These are phyloP conservation scores for Gallinago nigripennis DNA, from an alignment of 2,797 vertebrate genomes.

Conservation along the genomic window DNA sequence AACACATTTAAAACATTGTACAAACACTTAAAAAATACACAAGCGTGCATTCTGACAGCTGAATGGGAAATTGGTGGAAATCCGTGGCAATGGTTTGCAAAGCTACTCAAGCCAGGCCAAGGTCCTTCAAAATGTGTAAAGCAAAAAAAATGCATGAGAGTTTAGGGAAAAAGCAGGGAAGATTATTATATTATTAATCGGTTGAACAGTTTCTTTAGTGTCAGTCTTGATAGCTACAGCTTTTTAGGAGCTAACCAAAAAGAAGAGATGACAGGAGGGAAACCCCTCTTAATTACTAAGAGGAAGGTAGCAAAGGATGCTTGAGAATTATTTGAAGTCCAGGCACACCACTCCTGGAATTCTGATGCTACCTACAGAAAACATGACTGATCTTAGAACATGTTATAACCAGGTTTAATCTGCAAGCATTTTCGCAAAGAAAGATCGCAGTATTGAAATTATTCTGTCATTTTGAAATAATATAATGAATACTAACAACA, in stretches of 20 bases:
- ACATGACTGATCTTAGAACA: background rate
- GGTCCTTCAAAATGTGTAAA: background rate
- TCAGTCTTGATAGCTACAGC: background rate
- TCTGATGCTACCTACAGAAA: background rate
- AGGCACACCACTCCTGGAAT: background rate
- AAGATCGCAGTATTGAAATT: background rate
- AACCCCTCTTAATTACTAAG: too few relatives aligned
- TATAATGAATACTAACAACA: background rate
- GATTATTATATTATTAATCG: background rate
- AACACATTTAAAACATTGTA: background rate
- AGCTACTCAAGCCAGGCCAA: background rate
- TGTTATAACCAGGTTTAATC: background rate
- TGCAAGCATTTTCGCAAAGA: background rate
- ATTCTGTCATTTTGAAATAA: background rate
- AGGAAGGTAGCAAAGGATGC: background rate
- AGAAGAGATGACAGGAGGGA: background rate
- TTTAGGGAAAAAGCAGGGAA: background rate
- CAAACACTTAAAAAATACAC: background rate
- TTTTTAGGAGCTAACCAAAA: background rate
- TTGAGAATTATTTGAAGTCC: background rate
- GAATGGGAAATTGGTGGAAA: background rate
- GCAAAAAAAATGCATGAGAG: background rate
- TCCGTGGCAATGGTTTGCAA: background rate
- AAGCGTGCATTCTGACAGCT: background rate
- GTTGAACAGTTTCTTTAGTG: background rate